Conservation (phyloP, 2,888 invertebrate species). For the Cyclophora albipunctata region DNA sequence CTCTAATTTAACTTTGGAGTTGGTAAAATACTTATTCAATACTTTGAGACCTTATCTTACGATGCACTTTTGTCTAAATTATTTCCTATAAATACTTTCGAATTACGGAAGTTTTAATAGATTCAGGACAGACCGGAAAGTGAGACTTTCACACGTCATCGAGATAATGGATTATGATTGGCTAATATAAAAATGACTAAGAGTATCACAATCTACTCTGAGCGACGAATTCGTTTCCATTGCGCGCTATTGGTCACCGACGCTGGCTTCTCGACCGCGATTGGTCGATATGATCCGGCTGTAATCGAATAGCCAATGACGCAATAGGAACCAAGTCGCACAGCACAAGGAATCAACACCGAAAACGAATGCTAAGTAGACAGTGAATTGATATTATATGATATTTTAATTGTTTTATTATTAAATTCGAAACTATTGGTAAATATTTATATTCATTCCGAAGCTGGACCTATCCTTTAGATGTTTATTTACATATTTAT, state of each 20-base stretch:
- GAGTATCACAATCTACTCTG: slow-evolving; percentile 71
- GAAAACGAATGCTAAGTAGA: slow-evolving; percentile 72
- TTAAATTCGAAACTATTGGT: slow-evolving; percentile 71
- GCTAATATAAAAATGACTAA: slow-evolving; percentile 54
- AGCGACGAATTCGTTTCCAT: slow-evolving; percentile 57
- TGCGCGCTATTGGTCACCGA: slow-evolving; percentile 20
- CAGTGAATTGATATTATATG: slow-evolving; percentile 74
- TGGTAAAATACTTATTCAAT: slow-evolving; percentile 74
- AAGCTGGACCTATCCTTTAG: slow-evolving; percentile 53
- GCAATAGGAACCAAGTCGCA: slow-evolving; percentile 59
- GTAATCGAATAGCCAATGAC: slow-evolving; percentile 4
- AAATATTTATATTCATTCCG: slow-evolving; percentile 47
- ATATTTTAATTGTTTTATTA: slow-evolving; percentile 49
- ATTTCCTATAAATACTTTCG: slow-evolving; percentile 55
- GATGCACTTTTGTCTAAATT: slow-evolving; percentile 64
- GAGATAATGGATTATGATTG: slow-evolving; percentile 23
- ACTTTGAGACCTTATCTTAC: slow-evolving; percentile 72
- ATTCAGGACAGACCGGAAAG: slow-evolving; percentile 24
- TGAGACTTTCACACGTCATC: slow-evolving; percentile 10
- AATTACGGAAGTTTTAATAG: slow-evolving; percentile 56
- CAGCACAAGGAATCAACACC: slow-evolving; percentile 73
- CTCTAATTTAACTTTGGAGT: slow-evolving; percentile 61
- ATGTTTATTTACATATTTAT: slow-evolving; percentile 70
- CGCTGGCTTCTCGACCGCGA: too few relatives aligned
- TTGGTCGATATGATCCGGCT: too few relatives aligned